phyloP scores from a whole-genome alignment of 2,888 invertebrate species.

The Adela reaumurella region DNA sequence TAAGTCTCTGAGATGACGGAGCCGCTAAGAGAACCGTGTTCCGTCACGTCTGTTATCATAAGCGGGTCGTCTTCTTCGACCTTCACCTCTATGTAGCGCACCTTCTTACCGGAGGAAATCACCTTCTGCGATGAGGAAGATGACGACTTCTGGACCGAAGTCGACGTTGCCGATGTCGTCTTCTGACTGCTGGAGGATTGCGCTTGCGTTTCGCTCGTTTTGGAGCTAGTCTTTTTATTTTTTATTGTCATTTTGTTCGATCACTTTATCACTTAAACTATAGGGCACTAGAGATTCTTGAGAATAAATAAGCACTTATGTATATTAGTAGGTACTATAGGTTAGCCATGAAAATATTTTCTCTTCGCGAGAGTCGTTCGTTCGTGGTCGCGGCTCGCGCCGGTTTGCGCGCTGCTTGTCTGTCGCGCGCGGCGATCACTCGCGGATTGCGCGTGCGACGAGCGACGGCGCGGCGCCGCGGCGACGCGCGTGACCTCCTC shows the following conservation, averaged over 20 bases:
- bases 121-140: conserved; percentile 37
- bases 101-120: conserved; percentile 45
- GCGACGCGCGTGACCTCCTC: conserved; percentile 18
- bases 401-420: conserved; percentile 39
- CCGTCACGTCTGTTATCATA: conserved; percentile 51
- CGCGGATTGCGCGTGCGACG: conserved; percentile 32
- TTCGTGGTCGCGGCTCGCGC: conserved; percentile 37
- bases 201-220: conserved; percentile 28
- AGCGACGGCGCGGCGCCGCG: conserved; percentile 16
- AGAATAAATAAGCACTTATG: conserved; percentile 12
- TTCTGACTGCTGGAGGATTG: conserved; percentile 43
- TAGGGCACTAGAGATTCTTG: conserved; percentile 6
- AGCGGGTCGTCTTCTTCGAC: conserved; percentile 53
- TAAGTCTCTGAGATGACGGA: conserved; percentile 48
- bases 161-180: conserved; percentile 30
- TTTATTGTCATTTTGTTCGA: conserved; percentile 50
- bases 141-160: conserved; percentile 38
- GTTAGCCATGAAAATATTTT: conserved; percentile 13
- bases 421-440: conserved; percentile 31
- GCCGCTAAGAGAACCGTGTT: conserved; percentile 44
- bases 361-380: conserved; percentile 51
- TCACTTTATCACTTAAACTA: background rate
- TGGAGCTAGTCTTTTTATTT: conserved; percentile 54
- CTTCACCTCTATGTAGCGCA: conserved; percentile 51
- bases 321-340: background rate